Conservation (phyloP, 2,797 vertebrate species). For the Emys orbicularis region DNA sequence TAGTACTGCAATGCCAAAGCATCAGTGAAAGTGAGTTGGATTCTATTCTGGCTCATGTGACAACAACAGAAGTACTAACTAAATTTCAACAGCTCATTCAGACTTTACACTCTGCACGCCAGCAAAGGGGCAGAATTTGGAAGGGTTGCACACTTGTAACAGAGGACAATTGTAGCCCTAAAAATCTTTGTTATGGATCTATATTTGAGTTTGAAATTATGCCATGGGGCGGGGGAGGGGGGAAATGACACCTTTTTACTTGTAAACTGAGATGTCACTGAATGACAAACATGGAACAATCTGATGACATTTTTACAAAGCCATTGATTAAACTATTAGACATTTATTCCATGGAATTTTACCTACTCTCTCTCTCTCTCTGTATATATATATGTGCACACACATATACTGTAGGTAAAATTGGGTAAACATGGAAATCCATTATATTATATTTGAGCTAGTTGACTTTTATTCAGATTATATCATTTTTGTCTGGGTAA, state of each 20-base stretch:
- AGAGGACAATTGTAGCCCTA: not conserved
- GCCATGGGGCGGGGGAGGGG: too few species aligned
- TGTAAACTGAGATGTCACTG: not conserved
- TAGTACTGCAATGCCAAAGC: not conserved
- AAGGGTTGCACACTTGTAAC: not conserved
- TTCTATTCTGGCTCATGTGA: not conserved
- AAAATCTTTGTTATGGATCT: not conserved
- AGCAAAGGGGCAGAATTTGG: not conserved
- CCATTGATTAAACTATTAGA: not conserved
- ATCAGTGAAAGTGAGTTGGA: not conserved
- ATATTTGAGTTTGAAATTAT: not conserved
- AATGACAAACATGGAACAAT: not conserved
- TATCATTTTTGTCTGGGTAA: not conserved
- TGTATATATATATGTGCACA: too few species aligned
- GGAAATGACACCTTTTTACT: not conserved
- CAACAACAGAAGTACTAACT: conserved; percentile 10
- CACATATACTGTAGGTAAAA: not conserved
- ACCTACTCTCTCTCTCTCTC: not conserved
- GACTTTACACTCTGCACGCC: not conserved
- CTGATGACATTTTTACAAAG: accelerated
- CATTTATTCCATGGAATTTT: not conserved
- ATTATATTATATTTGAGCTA: not conserved
- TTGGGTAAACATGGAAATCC: not conserved
- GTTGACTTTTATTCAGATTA: not conserved
- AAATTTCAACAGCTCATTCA: not conserved